Evolutionary conservation across 2,113 vertebrate species (phyloP).

Genomic region (Halichoerus grypus): DNA sequence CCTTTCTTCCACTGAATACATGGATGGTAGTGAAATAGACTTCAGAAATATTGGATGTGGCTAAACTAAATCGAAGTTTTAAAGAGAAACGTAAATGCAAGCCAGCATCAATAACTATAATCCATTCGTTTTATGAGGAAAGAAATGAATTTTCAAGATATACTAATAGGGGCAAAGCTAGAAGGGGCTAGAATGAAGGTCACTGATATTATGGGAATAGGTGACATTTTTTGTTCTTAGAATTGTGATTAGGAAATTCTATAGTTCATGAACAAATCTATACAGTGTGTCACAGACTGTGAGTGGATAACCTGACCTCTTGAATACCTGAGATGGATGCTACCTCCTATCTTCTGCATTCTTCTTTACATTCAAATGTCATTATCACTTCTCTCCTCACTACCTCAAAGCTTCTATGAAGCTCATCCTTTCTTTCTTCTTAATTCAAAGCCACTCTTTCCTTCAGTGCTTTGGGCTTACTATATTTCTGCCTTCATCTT

Average conservation of each 20-base stretch:
- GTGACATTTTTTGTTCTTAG: background rate
- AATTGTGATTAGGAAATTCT: background rate
- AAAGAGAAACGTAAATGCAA: background rate
- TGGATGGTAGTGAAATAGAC: background rate
- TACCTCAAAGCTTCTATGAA: background rate
- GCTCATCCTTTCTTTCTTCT: background rate
- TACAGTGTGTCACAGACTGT: background rate
- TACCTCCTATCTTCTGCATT: background rate
- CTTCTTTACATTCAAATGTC: background rate
- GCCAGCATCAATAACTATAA: background rate
- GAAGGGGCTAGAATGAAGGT: background rate
- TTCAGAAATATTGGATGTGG: background rate
- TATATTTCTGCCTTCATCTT: background rate
- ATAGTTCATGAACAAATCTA: background rate
- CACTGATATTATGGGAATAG: background rate
- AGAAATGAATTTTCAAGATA: background rate
- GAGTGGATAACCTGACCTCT: background rate
- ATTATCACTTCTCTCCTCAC: background rate
- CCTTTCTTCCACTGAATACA: background rate
- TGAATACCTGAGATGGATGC: background rate
- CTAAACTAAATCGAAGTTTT: background rate
- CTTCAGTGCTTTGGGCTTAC: background rate
- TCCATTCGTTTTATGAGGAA: background rate
- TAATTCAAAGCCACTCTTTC: background rate
- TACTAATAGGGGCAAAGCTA: background rate